Evolutionary conservation across 2,888 invertebrate genomes (phyloP).

Genomic region (Chrysodeixis includens): DNA sequence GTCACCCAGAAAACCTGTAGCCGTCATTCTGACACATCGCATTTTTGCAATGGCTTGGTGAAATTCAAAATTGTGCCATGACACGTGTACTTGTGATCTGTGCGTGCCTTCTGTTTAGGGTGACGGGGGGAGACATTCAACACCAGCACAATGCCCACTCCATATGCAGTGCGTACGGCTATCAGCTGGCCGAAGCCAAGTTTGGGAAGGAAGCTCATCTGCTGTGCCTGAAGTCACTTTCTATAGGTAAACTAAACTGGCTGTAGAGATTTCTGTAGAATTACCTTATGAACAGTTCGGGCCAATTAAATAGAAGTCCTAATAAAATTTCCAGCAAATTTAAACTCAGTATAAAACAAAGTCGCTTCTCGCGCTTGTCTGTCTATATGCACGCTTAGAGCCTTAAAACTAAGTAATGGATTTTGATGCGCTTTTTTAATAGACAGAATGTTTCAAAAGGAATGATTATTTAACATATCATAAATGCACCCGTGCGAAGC

Average conservation of each 20-base stretch:
- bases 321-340: no score
- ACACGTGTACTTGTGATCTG: slow-evolving; percentile 26
- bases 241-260: slow-evolving; percentile 65
- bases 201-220: slow-evolving; percentile 75
- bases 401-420: no score
- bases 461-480: no score
- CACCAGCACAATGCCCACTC: slow-evolving; percentile 30
- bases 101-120: slow-evolving; percentile 29
- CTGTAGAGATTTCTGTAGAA: not conserved
- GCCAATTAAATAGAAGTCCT: no score
- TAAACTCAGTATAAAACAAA: no score
- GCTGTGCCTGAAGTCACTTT: slow-evolving; percentile 72
- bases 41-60: slow-evolving; percentile 33
- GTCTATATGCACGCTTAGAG: no score
- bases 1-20: slow-evolving; percentile 20
- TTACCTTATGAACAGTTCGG: not conserved
- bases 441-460: no score
- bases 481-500: no score
- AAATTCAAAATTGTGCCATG: slow-evolving; percentile 55
- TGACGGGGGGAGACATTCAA: slow-evolving; percentile 21
- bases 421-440: no score
- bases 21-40: slow-evolving; percentile 29
- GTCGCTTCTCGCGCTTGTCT: no score
- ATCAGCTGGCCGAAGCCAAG: slow-evolving; percentile 69
- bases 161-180: slow-evolving; percentile 67